Percentiles rank a stretch among this genome's conserved stretches.
Conservation (phyloP, 1,140 invertebrate species). For the Heliconius melpomene region DNA sequence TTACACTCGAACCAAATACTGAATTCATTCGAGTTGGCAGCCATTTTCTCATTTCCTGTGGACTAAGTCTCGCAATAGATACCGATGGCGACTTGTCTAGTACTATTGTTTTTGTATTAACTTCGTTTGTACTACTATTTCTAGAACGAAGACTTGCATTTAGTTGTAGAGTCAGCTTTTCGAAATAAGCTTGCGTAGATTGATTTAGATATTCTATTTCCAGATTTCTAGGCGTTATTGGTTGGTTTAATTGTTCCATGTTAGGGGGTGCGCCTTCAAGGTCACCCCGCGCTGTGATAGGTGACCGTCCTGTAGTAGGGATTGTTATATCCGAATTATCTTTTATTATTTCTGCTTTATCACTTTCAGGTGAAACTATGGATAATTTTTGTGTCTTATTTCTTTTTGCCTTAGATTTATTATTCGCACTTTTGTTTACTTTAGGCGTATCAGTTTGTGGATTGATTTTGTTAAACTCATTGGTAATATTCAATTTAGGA, state of each 20-base stretch:
- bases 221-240: slow-evolving; percentile 46
- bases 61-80: slow-evolving; percentile 44
- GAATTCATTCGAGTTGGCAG: slow-evolving; percentile 40
- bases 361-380: slow-evolving; percentile 3
- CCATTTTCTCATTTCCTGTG: slow-evolving; percentile 49
- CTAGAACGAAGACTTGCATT: slow-evolving; percentile 9
- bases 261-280: slow-evolving; percentile 53
- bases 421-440: neutral
- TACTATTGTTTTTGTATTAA: neutral
- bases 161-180: slow-evolving; percentile 46
- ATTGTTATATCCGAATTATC: slow-evolving; percentile 46
- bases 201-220: slow-evolving; percentile 49
- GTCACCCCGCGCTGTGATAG: slow-evolving; percentile 61
- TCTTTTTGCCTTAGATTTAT: slow-evolving; percentile 19
- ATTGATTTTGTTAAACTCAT: slow-evolving; percentile 35
- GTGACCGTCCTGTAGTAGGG: slow-evolving; percentile 49
- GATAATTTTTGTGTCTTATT: slow-evolving; percentile 13
- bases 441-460: neutral
- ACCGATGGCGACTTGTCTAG: slow-evolving; percentile 39
- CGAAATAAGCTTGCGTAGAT: slow-evolving; percentile 50
- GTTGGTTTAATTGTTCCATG: slow-evolving; percentile 40
- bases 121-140: slow-evolving; percentile 14
- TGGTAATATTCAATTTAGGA: slow-evolving; percentile 35
- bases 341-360: neutral
- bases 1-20: slow-evolving; percentile 32